Conservation (phyloP, 1,140 invertebrate species). For the Idris sp. region DNA sequence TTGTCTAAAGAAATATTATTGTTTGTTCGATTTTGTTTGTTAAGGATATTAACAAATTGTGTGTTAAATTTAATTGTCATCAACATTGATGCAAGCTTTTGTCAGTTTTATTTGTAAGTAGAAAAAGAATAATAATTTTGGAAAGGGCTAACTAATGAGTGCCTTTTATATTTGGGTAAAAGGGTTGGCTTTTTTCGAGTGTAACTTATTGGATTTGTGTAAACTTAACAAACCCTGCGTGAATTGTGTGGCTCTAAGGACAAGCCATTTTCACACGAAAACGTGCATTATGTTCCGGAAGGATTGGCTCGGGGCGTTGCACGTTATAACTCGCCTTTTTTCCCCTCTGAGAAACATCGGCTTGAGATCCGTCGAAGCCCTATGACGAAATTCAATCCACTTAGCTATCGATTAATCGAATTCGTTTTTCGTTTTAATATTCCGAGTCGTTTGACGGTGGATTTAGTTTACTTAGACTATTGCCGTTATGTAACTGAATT, state of each 20-base stretch:
- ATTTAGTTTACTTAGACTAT: constrained; percentile 24
- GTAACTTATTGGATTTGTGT: background rate
- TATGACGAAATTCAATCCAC: constrained; percentile 48
- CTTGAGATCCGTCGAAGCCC: constrained; percentile 36
- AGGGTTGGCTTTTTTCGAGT: too few species aligned
- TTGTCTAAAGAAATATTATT: too few species aligned
- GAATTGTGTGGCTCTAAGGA: constrained; percentile 2
- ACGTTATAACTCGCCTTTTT: constrained; percentile 22
- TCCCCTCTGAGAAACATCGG: constrained; percentile 7
- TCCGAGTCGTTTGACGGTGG: constrained; percentile 18
- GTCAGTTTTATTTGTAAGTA: too few species aligned
- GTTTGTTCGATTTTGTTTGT: too few species aligned
- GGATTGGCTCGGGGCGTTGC: constrained; percentile 27
- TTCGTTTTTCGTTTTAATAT: constrained; percentile 17
- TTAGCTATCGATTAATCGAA: constrained; percentile 56
- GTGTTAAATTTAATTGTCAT: too few species aligned
- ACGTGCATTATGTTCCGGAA: constrained; percentile 25
- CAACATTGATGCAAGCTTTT: too few species aligned
- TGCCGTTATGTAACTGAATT: constrained; percentile 44
- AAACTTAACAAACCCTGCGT: background rate
- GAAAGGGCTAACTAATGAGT: too few species aligned
- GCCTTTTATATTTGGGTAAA: too few species aligned
- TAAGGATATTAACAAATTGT: too few species aligned
- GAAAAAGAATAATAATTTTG: too few species aligned
- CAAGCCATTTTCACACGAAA: constrained; percentile 29